Evolutionary conservation across 2,797 vertebrate genomes (phyloP).

Genomic region (Danio tinwini): DNA sequence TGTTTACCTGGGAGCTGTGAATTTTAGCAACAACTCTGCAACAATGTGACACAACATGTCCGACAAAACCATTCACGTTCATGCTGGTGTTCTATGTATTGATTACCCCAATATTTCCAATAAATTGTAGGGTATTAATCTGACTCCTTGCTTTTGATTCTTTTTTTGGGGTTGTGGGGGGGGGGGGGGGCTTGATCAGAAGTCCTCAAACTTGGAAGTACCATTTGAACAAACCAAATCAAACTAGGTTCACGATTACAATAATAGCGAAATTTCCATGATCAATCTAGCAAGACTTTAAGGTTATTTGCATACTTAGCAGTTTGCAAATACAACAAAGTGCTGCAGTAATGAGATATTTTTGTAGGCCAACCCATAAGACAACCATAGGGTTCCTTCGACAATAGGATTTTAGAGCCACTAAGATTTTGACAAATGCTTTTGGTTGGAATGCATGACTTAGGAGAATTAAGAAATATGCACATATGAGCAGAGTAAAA

Average conservation of each 20-base stretch:
- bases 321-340: neutral
- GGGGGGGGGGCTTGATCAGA: neutral
- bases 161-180: no score
- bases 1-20: neutral
- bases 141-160: neutral
- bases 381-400: neutral
- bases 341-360: neutral
- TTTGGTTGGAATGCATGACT: no score
- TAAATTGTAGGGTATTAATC: conserved; percentile 15
- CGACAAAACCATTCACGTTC: neutral
- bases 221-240: neutral
- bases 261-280: no score
- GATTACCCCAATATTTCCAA: conserved; percentile 12
- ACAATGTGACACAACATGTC: conserved; percentile 4
- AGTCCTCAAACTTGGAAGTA: neutral
- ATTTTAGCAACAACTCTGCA: neutral
- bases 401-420: neutral
- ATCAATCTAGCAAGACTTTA: neutral
- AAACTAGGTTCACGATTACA: neutral
- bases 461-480: no score
- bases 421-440: neutral
- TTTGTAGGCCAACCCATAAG: neutral
- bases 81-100: conserved; percentile 21
- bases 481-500: no score
- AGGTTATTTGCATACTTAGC: neutral